Evolutionary conservation across 2,797 vertebrate genomes (phyloP), one percentile per base, ranked within the genome.

Genomic region (Amniataba percoides): DNA sequence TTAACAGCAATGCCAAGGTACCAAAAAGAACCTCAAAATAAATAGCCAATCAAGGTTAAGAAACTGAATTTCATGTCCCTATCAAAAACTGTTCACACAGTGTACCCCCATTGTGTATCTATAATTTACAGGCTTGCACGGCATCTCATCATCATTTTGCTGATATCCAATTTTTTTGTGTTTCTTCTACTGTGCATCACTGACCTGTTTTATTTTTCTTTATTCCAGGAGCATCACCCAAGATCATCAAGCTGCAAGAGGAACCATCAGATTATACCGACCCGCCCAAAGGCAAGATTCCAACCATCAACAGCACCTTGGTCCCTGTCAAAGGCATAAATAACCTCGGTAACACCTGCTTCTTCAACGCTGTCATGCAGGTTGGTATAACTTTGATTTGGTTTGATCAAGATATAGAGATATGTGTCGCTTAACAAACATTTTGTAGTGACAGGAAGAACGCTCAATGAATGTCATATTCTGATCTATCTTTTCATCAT

Each of bases 301-400:
- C 94, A 65, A 84, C 76, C 61, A 94, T 89, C 83, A 93, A 89
- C 90, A 94, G 86, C 92, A 85, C 95, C 52, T 90, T 96, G 52
- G 88, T 96, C 76, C 95, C 97, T 51, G 97, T 99, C 64, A 99
- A 99, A 94, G 98, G 98, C 93, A 98, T 99, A 87, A 97, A 92
- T 74, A 99, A 99, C 93, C 95, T 99, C 68, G 98, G 98, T 53
- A 99, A 99, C 90, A 99, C 98, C 2, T 99, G 98, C 92, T 99
- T 99, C 95, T 99, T 99, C 92, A 99, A 99, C 81, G 98, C 98
- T 52, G 97, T 99, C 14, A 97, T 99, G 96, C 98, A 99, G 97
- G 98, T 99, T 92, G 91, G 94, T 86, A 71, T 55, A 19, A 25
- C 48, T 43, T n/a, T 46, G 21, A 52, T 18, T 78, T 2, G 0